A percentile compares a stretch with the other conserved stretches of the same genome.
phyloP scores from a whole-genome alignment of 2,113 vertebrate species.

The Hyperoodon ampullatus region DNA sequence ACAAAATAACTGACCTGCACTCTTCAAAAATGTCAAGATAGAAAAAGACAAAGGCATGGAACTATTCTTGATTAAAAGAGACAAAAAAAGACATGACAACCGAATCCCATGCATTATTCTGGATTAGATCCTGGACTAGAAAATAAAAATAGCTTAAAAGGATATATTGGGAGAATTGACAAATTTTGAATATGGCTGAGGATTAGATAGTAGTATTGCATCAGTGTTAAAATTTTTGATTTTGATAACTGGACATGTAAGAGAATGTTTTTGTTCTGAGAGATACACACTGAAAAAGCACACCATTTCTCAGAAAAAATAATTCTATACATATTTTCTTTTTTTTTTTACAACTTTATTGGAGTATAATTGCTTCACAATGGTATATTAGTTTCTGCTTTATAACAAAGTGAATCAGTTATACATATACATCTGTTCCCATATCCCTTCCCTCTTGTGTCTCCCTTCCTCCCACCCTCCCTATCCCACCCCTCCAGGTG shows the following conservation, averaged over 20 bases:
- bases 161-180: neutral
- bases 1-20: neutral
- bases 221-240: neutral
- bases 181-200: neutral
- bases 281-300: neutral
- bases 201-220: neutral
- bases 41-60: neutral
- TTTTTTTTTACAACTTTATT: too few relatives aligned
- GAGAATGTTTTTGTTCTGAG: neutral
- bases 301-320: neutral
- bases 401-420: too few relatives aligned
- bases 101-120: neutral
- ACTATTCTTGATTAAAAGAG: neutral
- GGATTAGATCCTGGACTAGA: neutral
- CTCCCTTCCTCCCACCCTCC: too few relatives aligned
- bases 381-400: too few relatives aligned
- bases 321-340: neutral
- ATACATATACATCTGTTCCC: too few relatives aligned
- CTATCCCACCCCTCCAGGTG: too few relatives aligned
- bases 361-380: too few relatives aligned
- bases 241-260: neutral
- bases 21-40: neutral
- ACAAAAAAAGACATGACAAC: neutral
- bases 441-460: too few relatives aligned
- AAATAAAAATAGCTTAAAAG: neutral